A percentile compares a stretch with the other conserved stretches of the same genome.
These are phyloP conservation scores for Heliconius aoede DNA, from an alignment of 2,888 invertebrate genomes.

Conservation along the genomic window DNA sequence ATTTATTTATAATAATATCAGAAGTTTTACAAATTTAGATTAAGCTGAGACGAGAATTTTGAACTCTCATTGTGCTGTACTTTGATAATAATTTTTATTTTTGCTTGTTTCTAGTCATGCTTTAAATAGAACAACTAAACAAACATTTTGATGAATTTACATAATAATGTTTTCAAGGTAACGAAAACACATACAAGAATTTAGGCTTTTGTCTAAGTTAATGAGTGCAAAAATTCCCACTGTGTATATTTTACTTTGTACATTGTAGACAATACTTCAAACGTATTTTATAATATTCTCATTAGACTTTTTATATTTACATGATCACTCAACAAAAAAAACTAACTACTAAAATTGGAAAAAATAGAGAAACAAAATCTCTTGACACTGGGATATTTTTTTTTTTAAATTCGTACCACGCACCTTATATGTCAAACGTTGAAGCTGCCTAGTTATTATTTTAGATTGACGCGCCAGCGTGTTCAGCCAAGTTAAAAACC, in stretches of 20 bases:
- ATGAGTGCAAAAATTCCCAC: constrained; percentile 26
- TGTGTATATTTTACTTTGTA: constrained; percentile 23
- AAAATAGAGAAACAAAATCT: no score
- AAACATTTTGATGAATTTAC: constrained; percentile 28
- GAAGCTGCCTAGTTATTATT: no score
- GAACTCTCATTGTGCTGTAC: background rate
- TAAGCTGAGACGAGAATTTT: background rate
- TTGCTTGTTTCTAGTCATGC: constrained; percentile 29
- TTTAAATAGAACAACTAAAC: constrained; percentile 33
- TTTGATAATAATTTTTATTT: constrained; percentile 29
- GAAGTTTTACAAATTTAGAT: no score
- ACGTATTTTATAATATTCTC: constrained; percentile 5
- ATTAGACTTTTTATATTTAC: background rate
- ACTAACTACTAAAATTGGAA: no score
- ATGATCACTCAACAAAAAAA: no score
- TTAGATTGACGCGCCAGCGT: no score
- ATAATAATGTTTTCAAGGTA: constrained; percentile 27
- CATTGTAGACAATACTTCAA: constrained; percentile 1
- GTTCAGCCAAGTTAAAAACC: no score
- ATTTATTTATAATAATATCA: background rate
- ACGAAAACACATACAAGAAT: constrained; percentile 8
- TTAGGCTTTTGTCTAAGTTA: constrained; percentile 29
- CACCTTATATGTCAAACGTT: no score
- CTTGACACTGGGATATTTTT: no score
- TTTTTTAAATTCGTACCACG: no score